Percentiles rank a stretch among this genome's conserved stretches.
Evolutionary conservation across 2,888 invertebrate species (phyloP).

Genomic region (Hemaris fuciformis): DNA sequence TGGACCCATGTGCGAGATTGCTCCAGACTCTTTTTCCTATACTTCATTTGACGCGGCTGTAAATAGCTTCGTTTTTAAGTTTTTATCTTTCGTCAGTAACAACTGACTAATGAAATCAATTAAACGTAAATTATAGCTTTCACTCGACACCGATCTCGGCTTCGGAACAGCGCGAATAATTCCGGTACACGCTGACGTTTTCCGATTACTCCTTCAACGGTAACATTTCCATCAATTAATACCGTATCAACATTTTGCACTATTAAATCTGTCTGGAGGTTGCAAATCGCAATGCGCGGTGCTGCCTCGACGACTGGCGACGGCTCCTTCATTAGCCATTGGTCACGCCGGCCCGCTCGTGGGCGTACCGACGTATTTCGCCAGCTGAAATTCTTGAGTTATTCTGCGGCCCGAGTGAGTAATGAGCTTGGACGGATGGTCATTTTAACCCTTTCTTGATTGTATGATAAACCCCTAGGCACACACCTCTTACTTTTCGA

Average conservation of each 20-base stretch:
- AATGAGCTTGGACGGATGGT: slow-evolving; percentile 6
- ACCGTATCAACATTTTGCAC: not conserved
- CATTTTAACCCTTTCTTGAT: not conserved
- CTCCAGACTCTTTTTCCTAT: too few relatives aligned
- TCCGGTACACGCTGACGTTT: not conserved
- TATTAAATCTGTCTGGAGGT: slow-evolving; percentile 7
- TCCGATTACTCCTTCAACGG: slow-evolving; percentile 1
- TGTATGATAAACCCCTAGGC: too few relatives aligned
- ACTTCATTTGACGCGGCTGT: too few relatives aligned
- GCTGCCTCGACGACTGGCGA: not conserved
- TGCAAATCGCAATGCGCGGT: not conserved
- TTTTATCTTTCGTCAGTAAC: not conserved
- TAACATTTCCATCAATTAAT: not conserved
- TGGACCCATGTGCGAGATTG: too few relatives aligned
- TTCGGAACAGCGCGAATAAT: not conserved
- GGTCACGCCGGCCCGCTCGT: not conserved
- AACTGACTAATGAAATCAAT: not conserved
- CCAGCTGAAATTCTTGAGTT: slow-evolving; percentile 6
- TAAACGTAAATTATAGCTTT: not conserved
- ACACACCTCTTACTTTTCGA: too few relatives aligned
- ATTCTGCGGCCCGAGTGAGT: not conserved
- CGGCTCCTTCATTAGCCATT: slow-evolving; percentile 1
- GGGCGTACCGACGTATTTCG: not conserved
- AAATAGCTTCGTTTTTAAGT: not conserved
- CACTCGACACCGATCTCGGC: not conserved